Conservation (phyloP, 1,140 invertebrate species). For the Lasioglossum baleicum region DNA sequence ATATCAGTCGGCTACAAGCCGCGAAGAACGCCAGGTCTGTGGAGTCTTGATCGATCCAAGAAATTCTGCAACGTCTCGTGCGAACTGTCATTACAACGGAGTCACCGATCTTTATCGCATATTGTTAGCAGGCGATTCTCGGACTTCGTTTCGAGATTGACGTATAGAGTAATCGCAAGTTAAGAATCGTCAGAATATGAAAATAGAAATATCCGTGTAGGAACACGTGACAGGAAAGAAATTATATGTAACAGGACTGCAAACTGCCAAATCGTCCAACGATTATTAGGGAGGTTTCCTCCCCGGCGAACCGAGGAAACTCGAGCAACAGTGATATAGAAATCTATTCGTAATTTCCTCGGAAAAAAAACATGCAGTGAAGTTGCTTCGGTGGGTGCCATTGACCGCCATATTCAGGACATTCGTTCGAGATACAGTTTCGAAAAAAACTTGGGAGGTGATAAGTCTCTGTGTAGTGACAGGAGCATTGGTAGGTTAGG, state of each 20-base stretch:
- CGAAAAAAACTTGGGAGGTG: slow-evolving; percentile 34
- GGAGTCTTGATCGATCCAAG: slow-evolving; percentile 37
- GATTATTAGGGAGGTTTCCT: background rate
- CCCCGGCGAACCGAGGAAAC: background rate
- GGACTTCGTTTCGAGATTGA: background rate
- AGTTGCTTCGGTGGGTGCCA: slow-evolving; percentile 54
- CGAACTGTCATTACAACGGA: background rate
- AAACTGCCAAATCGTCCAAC: background rate
- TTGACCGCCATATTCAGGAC: slow-evolving; percentile 61
- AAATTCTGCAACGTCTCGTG: background rate
- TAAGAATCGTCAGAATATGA: background rate
- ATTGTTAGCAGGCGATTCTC: background rate
- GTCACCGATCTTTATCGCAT: background rate
- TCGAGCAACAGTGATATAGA: background rate
- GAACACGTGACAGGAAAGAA: background rate
- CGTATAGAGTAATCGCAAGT: background rate
- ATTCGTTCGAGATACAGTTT: slow-evolving; percentile 18
- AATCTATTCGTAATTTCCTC: background rate
- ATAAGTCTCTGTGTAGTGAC: slow-evolving; percentile 24
- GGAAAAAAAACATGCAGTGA: slow-evolving; percentile 41
- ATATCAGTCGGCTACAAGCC: slow-evolving; percentile 48
- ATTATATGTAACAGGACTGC: background rate
- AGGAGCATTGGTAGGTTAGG: slow-evolving; percentile 19
- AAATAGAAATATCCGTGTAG: slow-evolving; percentile 8
- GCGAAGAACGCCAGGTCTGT: slow-evolving; percentile 19